Base-by-base conservation (phyloP, 2,888 invertebrate genomes). In the Unio pictorum region DNA sequence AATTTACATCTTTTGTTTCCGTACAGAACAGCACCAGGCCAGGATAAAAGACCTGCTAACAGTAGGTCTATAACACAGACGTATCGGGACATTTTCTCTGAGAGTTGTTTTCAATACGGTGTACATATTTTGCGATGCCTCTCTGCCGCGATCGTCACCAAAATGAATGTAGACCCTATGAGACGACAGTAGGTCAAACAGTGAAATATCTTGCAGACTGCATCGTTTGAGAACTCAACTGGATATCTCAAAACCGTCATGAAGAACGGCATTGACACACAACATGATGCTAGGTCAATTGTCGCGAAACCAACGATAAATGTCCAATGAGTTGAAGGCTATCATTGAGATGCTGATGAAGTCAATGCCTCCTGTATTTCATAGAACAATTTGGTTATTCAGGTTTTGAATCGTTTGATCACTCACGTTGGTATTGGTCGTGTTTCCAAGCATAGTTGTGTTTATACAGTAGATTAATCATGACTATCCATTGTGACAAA, bases 111-210 rank as follows among this genome's bases (percentile, higher is more conserved):
- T 18, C 77, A 74, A 8, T 82, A 69, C 7, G 84, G 84, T 18
- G 71, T 73, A 64, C 85, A 82, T 28, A 86, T 77, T 58, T 83
- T 84, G 60, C 78, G 66, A 71, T 79, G 84, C 18, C 85, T 77
- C 3, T 81, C 81, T 28, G 75, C 64, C 17, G 79, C 76, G 54
- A 81, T 78, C 6, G 76, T 72, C 6, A 81, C 70, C n/a, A 81
- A 63, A 30, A 72, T 71, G 15, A 79, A 55, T 3, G 75, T 75
- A 2, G 79, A 78, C 11, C 67, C 71, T n/a, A 75, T 62, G 5
- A 73, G 70, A 15, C 68, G 45, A 56, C 71, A 72, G 30, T 71
- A 67, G 34, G 74, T 73, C 34, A 72, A 58, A 62, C 73, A 72
- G 26, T 78, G 74, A 7, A 73, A 67, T 3, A 74, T 28, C 26